Percentiles rank a stretch among this genome's conserved stretches.
Conservation (phyloP, 2,797 vertebrate species). For the Callimico goeldii region DNA sequence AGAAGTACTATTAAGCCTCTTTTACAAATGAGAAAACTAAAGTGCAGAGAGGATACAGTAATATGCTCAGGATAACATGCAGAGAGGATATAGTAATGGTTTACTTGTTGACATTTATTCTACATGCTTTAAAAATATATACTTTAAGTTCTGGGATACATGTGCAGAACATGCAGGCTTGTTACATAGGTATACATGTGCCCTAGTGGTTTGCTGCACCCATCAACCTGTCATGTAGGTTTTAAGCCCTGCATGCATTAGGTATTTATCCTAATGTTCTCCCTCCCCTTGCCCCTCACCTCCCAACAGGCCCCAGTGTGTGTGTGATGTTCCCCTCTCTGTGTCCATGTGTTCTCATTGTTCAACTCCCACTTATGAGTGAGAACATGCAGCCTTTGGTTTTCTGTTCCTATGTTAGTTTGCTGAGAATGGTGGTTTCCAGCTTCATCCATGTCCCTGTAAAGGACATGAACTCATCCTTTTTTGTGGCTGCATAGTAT, state of each 20-base stretch:
- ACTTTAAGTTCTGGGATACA: background rate
- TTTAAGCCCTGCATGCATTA: background rate
- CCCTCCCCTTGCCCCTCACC: background rate
- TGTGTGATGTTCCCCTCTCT: background rate
- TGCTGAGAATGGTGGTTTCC: background rate
- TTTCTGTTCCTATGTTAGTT: background rate
- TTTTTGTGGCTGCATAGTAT: background rate
- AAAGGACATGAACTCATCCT: background rate
- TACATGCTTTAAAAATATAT: background rate
- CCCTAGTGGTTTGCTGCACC: background rate
- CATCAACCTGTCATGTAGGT: background rate
- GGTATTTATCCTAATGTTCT: background rate
- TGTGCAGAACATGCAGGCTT: background rate
- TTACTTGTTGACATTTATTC: background rate
- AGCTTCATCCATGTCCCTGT: background rate
- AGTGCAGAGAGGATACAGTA: background rate
- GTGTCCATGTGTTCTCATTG: background rate
- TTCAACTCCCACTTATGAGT: background rate
- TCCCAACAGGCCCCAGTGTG: background rate
- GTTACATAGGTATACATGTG: background rate
- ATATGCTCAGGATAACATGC: background rate
- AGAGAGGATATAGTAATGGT: background rate
- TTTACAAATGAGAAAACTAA: background rate
- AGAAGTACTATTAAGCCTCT: background rate
- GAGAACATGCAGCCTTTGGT: background rate